Evolutionary conservation across 2,113 vertebrate species (phyloP).

Genomic region (Odontophorus gujanensis): DNA sequence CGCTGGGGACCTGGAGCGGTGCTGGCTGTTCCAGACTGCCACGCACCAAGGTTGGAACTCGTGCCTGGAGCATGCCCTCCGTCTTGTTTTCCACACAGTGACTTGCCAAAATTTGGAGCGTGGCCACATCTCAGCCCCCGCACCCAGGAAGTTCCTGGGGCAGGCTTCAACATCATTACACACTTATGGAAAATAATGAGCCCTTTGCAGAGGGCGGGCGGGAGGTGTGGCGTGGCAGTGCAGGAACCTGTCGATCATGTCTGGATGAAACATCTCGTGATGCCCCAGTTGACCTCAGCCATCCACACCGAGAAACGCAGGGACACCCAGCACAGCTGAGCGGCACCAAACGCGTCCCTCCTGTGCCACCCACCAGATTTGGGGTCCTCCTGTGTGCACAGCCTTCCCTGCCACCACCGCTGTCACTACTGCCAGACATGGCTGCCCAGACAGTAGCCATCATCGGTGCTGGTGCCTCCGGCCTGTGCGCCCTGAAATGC

Average conservation of each 20-base stretch:
- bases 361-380: neutral
- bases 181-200: fast-evolving
- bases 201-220: fast-evolving
- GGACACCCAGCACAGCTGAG: neutral
- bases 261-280: neutral
- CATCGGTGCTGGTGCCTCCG: constrained; percentile 1
- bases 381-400: fast-evolving
- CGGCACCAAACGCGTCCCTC: fast-evolving
- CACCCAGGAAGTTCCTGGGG: neutral
- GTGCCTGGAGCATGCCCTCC: neutral
- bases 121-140: neutral
- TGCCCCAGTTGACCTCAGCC: neutral
- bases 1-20: fast-evolving
- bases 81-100: fast-evolving
- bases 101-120: fast-evolving
- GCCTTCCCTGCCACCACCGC: neutral
- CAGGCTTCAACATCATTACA: fast-evolving
- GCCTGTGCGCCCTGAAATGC: constrained; percentile 42
- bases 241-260: constrained; percentile 28
- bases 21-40: neutral
- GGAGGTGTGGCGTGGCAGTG: neutral
- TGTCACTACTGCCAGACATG: neutral
- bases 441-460: neutral
- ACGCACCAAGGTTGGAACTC: fast-evolving
- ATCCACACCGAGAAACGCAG: neutral